Evolutionary conservation across 37 sponge, comb jelly and placozoan species (phyloP).

Genomic region (Dysidea cf. avara): DNA sequence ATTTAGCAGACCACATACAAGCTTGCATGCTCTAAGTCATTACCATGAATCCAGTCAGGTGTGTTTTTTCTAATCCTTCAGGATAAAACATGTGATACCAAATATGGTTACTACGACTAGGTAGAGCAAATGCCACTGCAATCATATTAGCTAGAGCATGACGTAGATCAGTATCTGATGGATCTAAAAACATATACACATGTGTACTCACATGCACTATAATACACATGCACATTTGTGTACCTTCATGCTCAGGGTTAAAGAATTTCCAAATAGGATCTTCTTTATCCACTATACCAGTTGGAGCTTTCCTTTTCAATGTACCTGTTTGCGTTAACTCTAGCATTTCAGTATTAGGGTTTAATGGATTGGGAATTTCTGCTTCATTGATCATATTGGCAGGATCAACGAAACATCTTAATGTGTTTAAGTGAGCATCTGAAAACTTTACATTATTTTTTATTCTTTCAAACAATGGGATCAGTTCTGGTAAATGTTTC

Average conservation of each 20-base stretch:
- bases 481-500: no score
- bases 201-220: neutral
- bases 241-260: conserved; percentile 1
- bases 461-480: no score
- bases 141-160: conserved; percentile 59
- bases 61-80: conserved; percentile 29
- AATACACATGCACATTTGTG: neutral
- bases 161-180: conserved; percentile 48
- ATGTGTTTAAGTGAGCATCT: conserved; percentile 30
- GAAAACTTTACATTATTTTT: neutral
- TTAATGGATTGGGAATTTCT: conserved; percentile 54
- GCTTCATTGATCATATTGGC: neutral
- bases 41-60: conserved; percentile 73
- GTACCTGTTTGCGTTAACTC: neutral
- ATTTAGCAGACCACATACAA: neutral
- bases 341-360: conserved; percentile 39
- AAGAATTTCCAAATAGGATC: conserved; percentile 9
- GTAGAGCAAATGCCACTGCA: conserved; percentile 50
- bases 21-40: neutral
- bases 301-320: no score
- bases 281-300: no score
- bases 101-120: conserved; percentile 47
- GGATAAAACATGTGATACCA: conserved; percentile 66
- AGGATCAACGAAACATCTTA: no score
- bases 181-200: conserved; percentile 28